phyloP scores from a whole-genome alignment of 2,888 invertebrate genomes.

The Mesorhabditis belari region DNA sequence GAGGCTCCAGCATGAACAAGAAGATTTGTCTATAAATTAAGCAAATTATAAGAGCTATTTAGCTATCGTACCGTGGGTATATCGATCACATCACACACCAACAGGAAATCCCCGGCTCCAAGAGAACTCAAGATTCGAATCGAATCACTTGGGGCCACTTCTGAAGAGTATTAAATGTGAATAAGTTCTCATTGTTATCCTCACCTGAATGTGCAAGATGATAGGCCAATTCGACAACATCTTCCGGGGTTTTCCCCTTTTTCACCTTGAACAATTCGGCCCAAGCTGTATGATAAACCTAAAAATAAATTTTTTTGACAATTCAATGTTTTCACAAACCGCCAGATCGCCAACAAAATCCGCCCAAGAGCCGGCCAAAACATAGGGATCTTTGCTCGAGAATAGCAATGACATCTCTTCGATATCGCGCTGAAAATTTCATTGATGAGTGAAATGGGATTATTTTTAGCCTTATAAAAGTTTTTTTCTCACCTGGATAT shows the following conservation, averaged over 20 bases:
- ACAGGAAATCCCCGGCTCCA: slow-evolving; percentile 23
- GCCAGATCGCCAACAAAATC: slow-evolving; percentile 17
- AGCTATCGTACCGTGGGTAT: too few species aligned
- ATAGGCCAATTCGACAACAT: slow-evolving; percentile 34
- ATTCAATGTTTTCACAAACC: too few species aligned
- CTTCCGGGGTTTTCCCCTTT: slow-evolving; percentile 27
- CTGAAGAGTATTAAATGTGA: slow-evolving; percentile 2
- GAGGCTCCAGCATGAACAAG: slow-evolving; percentile 26
- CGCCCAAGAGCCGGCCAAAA: slow-evolving; percentile 10
- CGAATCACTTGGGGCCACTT: slow-evolving; percentile 5
- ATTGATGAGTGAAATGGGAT: too few species aligned
- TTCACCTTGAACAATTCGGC: slow-evolving; percentile 32
- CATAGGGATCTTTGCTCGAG: slow-evolving; percentile 3
- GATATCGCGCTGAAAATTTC: neutral
- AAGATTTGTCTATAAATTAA: too few species aligned
- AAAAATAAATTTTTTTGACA: too few species aligned
- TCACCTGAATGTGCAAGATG: slow-evolving; percentile 31
- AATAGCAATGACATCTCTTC: neutral
- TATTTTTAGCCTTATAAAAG: too few species aligned
- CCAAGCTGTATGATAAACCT: slow-evolving; percentile 34
- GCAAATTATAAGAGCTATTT: too few species aligned
- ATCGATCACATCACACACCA: slow-evolving; percentile 31
- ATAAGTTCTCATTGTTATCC: slow-evolving; percentile 1
- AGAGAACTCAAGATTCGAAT: slow-evolving; percentile 21
- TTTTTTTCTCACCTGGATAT: slow-evolving; percentile 15